Evolutionary conservation across 2,797 vertebrate species (phyloP), one percentile per base, ranked within the genome.

Genomic region (Vultur gryphus): DNA sequence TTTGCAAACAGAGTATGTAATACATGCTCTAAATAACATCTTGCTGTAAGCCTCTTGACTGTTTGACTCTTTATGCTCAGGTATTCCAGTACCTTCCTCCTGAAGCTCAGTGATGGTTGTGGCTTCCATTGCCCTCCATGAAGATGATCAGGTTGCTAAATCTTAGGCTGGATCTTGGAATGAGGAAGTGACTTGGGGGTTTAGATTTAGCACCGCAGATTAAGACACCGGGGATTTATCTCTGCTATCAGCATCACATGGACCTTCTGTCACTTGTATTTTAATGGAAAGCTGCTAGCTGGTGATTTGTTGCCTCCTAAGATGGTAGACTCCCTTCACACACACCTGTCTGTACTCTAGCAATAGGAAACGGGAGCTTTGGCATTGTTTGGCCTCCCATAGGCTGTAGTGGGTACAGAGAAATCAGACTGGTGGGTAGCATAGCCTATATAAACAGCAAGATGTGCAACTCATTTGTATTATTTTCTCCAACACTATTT

Each of bases 311-410:
- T 61, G 31, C 15, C 73, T 44, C 43, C 25, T 55, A 6, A 55
- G 87, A 55, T 44, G 65, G 70, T 10, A 37, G 57, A 29, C 19
- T n/a, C 46, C 61, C 24, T 79, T 55, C 72, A 33, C 8, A 19
- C 11, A 6, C 5, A 7, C 8, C 9, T 41, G 8, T 31, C 25
- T 6, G 0, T 19, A 11, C 26, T 24, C 20, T 16, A 43, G 52
- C 39, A 10, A 0, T 28, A 39, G 70, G 29, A 35, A 43, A 13
- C 5, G 12, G 64, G 70, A 85, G 51, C 41, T 81, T 54, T 71
- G 49, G 16, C 10, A 6, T 19, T 17, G 31, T 33, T 54, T 65
- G 64, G 11, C 51, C 44, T 58, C n/a, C n/a, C 6, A 0, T 25
- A 21, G 51, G 57, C 33, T 58, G 24, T 23, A 7, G 25, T 8